Percentiles rank a stretch among this genome's conserved stretches.
Evolutionary conservation across 2,113 vertebrate genomes (phyloP).

Genomic region (Sceloporus tristichus): DNA sequence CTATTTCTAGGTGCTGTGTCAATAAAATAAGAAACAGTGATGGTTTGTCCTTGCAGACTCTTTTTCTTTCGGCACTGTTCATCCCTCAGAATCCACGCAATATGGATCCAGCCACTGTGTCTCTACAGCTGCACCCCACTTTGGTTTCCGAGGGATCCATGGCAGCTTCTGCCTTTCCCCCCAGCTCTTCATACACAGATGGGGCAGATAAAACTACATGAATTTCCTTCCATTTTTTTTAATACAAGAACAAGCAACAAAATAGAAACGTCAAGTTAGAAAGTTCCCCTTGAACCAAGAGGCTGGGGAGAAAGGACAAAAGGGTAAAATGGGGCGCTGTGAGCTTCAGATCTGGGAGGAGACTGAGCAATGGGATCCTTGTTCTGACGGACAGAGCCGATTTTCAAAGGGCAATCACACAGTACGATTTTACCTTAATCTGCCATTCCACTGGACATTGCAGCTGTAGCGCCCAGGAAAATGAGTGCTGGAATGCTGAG

Average conservation of each 20-base stretch:
- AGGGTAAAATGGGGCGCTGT: not conserved
- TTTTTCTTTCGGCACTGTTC: not conserved
- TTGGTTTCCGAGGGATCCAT: not conserved
- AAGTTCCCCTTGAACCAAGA: constrained; percentile 65
- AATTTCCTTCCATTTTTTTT: constrained; percentile 71
- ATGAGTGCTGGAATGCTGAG: not conserved
- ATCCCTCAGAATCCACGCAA: not conserved
- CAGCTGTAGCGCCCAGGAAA: no score
- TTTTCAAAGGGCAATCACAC: not conserved
- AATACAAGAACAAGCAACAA: constrained; percentile 80
- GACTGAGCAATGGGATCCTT: not conserved
- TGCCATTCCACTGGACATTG: not conserved
- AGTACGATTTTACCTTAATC: not conserved
- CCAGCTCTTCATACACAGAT: not conserved
- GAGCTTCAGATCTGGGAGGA: not conserved
- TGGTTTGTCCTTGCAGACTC: not conserved
- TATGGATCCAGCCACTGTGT: no score
- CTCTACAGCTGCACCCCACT: not conserved
- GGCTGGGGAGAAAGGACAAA: not conserved
- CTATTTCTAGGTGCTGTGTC: constrained; percentile 26
- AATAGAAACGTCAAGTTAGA: constrained; percentile 80
- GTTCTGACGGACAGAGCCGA: not conserved
- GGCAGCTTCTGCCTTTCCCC: not conserved
- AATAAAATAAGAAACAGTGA: not conserved
- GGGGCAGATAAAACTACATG: not conserved